phyloP scores from a whole-genome alignment of 2,113 vertebrate species.

The Antechinus flavipes region DNA sequence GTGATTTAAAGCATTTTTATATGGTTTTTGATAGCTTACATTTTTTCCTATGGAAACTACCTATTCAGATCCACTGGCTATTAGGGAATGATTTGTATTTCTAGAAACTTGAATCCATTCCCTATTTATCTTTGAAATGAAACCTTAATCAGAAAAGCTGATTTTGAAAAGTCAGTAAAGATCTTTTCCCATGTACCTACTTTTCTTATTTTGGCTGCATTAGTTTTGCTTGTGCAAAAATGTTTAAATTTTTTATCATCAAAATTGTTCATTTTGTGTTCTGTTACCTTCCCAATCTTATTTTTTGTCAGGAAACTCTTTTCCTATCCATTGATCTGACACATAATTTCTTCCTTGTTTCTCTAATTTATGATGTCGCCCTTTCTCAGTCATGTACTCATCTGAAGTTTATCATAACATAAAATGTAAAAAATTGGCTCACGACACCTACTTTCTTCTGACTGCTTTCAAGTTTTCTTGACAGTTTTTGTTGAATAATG shows the following conservation, averaged over 20 bases:
- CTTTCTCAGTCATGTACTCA: not conserved
- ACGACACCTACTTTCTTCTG: not conserved
- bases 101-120: not conserved
- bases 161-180: not conserved
- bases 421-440: not conserved
- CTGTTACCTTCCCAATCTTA: not conserved
- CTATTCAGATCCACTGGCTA: not conserved
- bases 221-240: not conserved
- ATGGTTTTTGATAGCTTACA: not conserved
- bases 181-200: not conserved
- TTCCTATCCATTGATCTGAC: not conserved
- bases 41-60: not conserved
- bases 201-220: not conserved
- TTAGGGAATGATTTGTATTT: not conserved
- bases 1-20: not conserved
- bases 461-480: not conserved
- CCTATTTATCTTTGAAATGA: not conserved
- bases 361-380: not conserved
- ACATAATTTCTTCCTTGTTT: not conserved
- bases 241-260: not conserved
- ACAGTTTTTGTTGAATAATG: not conserved
- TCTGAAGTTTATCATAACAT: not conserved
- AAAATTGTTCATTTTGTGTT: not conserved
- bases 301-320: not conserved
- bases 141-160: not conserved